Base-by-base conservation (phyloP, 2,888 invertebrate species). In the Andrena marginata region DNA sequence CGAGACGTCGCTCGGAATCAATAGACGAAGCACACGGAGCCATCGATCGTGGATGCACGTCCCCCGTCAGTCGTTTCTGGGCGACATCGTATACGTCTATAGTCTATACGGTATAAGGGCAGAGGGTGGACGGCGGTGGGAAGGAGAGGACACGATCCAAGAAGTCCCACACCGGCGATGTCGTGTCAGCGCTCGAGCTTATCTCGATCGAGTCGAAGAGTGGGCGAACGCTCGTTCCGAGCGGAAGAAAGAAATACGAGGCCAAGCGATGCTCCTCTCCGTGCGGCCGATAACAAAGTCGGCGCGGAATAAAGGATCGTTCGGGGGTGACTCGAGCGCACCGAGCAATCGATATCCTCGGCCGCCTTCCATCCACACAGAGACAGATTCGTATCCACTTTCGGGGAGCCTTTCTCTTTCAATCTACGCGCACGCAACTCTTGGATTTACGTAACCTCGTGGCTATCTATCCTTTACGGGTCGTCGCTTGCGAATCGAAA, bases 201-300 rank as follows among this genome's bases (percentile, higher is more conserved):
- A 88, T 87, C 86, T 81, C 68, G 80, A 84, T 77, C 69, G 75
- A 68, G 73, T 60, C 33, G 33, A 26, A 7, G 62, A 63, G 73
- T 23, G 77, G 67, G 35, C 71, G 77, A 59, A 78, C 65, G 64
- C 71, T 59, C 64, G 71, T 56, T 20, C 63, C 23, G 56, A 70
- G 49, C 71, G 84, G 80, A 74, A 82, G 77, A 76, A 85, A 76
- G 86, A 81, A 82, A 82, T 76, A 63, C 59, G 79, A 71, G 76
- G 67, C 73, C 74, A 59, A 73, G 56, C 79, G 70, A 70, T 74
- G 74, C 69, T 81, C 72, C 65, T 73, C 77, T 56, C 67, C 49
- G 64, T 67, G 67, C 80, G 62, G 63, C 69, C 72, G 89, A 88
- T 85, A 88, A 87, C 84, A 87, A 86, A 88, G 87, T 86, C 81